Percentiles rank a stretch among this genome's conserved stretches.
These are phyloP conservation scores for Malthinus flaveolus DNA, from an alignment of 2,888 invertebrate species.

Conservation along the genomic window DNA sequence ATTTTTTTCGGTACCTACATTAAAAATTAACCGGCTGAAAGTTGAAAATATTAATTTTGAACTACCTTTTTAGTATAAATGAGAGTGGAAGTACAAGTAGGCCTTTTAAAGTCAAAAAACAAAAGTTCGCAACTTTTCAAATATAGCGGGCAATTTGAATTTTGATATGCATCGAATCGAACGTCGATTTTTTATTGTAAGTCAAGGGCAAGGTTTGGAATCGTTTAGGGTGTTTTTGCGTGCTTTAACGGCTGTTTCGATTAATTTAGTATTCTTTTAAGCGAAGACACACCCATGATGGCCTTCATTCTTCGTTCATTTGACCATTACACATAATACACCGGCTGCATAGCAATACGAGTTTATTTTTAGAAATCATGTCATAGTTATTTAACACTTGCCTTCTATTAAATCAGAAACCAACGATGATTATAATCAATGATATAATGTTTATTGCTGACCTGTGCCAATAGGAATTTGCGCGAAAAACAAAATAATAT, in stretches of 20 bases:
- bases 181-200: no score
- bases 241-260: background rate
- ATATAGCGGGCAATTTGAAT: no score
- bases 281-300: conserved; percentile 27
- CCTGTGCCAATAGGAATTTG: background rate
- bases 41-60: no score
- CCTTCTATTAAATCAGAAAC: conserved; percentile 4
- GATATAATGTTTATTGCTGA: background rate
- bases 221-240: no score
- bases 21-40: no score
- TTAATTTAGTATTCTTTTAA: background rate
- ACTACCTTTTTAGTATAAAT: no score
- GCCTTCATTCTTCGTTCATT: conserved; percentile 22
- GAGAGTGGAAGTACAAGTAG: no score
- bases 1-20: no score
- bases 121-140: no score
- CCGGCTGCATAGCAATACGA: conserved; percentile 20
- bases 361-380: conserved; percentile 46
- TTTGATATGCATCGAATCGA: no score
- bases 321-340: conserved; percentile 22
- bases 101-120: no score
- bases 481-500: background rate
- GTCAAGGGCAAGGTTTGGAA: no score
- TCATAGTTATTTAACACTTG: conserved; percentile 42
- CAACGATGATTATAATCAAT: background rate